Base-by-base conservation (phyloP, 1,140 invertebrate genomes). In the Heliconius hermathena region DNA sequence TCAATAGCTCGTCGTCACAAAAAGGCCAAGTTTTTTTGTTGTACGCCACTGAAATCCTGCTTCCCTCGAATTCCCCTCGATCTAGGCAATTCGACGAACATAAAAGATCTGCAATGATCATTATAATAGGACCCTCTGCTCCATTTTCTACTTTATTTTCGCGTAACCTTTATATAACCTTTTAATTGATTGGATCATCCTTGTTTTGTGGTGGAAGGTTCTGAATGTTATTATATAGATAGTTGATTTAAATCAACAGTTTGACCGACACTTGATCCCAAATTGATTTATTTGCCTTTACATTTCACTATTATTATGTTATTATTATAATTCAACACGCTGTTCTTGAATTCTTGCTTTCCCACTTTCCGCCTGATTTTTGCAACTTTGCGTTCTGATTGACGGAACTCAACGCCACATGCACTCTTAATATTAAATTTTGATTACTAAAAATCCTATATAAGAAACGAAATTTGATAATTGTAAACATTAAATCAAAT, bases 1-100 rank as follows among this genome's bases (percentile, higher is more conserved):
- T 78, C 77, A 82, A 82, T 80, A 77, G 74, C 78, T 49, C 60
- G 74, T 66, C 71, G 49, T 75, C 74, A 82, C 71, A 77, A 72
- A 78, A 78, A 78, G 77, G 52, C 52, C 70, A 54, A n/a, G 29
- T 26, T 77, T 73, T 52, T 52, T 78, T 78, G 71, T 73, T 78
- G 71, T 38, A 41, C 33, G 54, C 77, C 71, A 78, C 71, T 73
- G 71, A 73, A 78, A 78, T 78, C 77, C 77, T 71, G 54, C 52
- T 73, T 73, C 71, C 77, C 77, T 73, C 77, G 36, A 78, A 73
- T 73, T 73, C 71, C 49, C 77, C 52, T 73, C 33, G 49, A 73
- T 78, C 77, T 78, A 78, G 77, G 71, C 49, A 78, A 73, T 78
- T 60, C 77, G 49, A 52, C 22, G 71, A 57, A 73, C 26, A 46